Evolutionary conservation across 2,113 vertebrate genomes (phyloP).

Genomic region (Tychaedon coryphoeus): DNA sequence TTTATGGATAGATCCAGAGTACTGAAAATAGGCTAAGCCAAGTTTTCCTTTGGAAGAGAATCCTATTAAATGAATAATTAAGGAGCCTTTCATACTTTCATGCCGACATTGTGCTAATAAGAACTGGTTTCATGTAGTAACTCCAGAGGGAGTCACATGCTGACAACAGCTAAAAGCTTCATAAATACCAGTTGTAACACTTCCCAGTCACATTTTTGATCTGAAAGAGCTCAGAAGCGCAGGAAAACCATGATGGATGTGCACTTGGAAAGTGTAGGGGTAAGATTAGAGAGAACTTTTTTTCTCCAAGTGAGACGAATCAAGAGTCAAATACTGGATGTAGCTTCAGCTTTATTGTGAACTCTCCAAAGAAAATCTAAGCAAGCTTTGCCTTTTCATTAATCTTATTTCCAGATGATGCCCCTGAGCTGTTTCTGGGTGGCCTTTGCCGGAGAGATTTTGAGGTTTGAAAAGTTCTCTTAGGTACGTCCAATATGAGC

Average conservation of each 20-base stretch:
- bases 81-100: neutral
- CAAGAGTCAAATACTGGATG: neutral
- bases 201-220: neutral
- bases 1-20: neutral
- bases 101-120: neutral
- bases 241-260: neutral
- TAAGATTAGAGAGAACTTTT: neutral
- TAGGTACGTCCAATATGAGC: neutral
- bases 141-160: neutral
- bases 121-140: neutral
- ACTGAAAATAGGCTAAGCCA: neutral
- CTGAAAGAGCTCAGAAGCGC: neutral
- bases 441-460: neutral
- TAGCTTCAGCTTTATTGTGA: neutral
- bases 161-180: neutral
- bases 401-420: neutral
- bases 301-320: neutral
- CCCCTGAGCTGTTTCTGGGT: neutral
- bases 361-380: neutral
- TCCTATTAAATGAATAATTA: neutral
- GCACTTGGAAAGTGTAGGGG: neutral
- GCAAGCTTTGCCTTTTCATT: neutral
- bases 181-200: neutral
- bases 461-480: slow-evolving; percentile 3
- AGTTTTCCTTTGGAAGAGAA: neutral